phyloP scores from a whole-genome alignment of 2,113 vertebrate genomes.

The Tapirus terrestris region DNA sequence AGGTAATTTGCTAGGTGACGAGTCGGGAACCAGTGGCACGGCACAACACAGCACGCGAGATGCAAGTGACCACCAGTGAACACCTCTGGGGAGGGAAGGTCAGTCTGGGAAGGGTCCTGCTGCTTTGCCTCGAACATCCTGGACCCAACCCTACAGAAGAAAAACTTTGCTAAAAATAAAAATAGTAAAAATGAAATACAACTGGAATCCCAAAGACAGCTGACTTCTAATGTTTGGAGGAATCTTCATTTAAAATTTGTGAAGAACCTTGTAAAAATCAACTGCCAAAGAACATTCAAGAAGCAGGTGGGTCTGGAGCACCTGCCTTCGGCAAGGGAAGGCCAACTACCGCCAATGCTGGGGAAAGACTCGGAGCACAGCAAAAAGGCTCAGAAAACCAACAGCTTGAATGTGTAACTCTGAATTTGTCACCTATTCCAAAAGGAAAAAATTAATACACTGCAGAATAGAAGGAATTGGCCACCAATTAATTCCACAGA shows the following conservation, averaged over 20 bases:
- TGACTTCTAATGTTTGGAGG: not conserved
- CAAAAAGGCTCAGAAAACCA: not conserved
- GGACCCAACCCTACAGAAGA: not conserved
- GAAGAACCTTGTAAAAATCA: not conserved
- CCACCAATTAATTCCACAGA: not conserved
- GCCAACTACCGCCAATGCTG: rapidly evolving
- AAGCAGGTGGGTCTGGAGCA: not conserved
- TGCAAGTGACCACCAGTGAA: not conserved
- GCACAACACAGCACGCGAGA: rapidly evolving
- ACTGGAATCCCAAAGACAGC: not conserved
- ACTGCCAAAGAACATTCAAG: not conserved
- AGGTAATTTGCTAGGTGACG: rapidly evolving
- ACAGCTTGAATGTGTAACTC: not conserved
- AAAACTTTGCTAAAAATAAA: not conserved
- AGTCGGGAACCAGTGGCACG: not conserved
- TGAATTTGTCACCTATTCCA: not conserved
- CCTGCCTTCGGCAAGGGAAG: not conserved
- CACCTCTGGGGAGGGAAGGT: not conserved
- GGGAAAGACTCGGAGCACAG: too few relatives aligned
- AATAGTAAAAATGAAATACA: not conserved
- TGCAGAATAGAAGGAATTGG: not conserved
- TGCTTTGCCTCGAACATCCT: not conserved
- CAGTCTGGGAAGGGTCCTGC: not conserved
- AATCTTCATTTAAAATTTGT: not conserved
- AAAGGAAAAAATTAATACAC: not conserved